These are phyloP conservation scores for Rhynchomys soricoides DNA, from an alignment of 2,113 vertebrate species.

Conservation along the genomic window DNA sequence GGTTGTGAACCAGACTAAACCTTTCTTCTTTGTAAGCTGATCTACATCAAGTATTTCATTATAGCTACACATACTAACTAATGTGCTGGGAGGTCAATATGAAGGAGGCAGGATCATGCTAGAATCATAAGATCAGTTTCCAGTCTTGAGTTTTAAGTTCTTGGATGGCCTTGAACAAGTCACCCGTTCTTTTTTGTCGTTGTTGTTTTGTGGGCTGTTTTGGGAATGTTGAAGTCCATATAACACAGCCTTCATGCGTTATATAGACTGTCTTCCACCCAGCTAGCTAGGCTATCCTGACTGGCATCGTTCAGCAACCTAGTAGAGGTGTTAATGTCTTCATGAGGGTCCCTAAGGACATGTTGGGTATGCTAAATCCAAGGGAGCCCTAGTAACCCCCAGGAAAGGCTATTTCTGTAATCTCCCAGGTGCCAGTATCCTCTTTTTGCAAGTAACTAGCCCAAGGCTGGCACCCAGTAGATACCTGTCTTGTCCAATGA, in stretches of 20 bases:
- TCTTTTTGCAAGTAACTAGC: background rate
- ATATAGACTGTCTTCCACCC: background rate
- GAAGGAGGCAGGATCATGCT: background rate
- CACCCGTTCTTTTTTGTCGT: background rate
- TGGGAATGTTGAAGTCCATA: background rate
- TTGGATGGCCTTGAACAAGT: background rate
- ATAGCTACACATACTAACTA: background rate
- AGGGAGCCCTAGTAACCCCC: background rate
- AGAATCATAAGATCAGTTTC: background rate
- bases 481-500: background rate
- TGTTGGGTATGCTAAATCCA: background rate
- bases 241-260: accelerated
- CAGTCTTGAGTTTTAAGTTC: background rate
- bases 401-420: background rate
- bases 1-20: background rate
- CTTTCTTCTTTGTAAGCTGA: background rate
- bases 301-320: background rate
- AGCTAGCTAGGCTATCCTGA: background rate
- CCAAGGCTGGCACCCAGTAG: background rate
- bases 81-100: background rate
- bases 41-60: background rate
- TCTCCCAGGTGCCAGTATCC: background rate
- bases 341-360: background rate
- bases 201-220: background rate
- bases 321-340: background rate